Conservation (phyloP, 2,113 vertebrate genomes). For the Pipa parva region DNA sequence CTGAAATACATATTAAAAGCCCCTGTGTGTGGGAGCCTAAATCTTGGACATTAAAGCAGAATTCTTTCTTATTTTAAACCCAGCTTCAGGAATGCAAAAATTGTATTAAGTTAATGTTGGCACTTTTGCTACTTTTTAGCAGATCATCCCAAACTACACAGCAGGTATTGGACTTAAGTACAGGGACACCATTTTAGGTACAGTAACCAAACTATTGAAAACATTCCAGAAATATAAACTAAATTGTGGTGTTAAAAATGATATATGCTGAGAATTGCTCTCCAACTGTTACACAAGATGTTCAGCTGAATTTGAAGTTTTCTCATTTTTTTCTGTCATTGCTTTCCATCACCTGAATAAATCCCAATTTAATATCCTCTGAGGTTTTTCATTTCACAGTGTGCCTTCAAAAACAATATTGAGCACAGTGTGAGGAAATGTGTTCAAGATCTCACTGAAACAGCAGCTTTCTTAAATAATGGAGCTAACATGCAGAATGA, state of each 20-base stretch:
- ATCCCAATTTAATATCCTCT: constrained; percentile 1
- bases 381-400: constrained; percentile 6
- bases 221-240: neutral
- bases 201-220: neutral
- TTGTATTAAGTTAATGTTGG: neutral
- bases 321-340: neutral
- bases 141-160: neutral
- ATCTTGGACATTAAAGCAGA: neutral
- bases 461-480: neutral
- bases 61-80: neutral
- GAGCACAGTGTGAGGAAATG: constrained; percentile 4
- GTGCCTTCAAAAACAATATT: constrained; percentile 1
- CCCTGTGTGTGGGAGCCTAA: too few relatives aligned
- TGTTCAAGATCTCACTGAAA: neutral
- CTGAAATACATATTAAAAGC: too few relatives aligned
- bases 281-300: constrained; percentile 2
- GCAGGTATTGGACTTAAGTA: neutral
- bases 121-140: neutral
- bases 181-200: neutral
- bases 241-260: constrained; percentile 1
- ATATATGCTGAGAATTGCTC: neutral
- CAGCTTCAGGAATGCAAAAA: neutral
- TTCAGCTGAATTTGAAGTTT: neutral
- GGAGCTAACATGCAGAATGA: neutral
- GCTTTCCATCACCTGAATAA: neutral